Conservation (phyloP, 1,140 invertebrate species). For the Pomacea maculata region DNA sequence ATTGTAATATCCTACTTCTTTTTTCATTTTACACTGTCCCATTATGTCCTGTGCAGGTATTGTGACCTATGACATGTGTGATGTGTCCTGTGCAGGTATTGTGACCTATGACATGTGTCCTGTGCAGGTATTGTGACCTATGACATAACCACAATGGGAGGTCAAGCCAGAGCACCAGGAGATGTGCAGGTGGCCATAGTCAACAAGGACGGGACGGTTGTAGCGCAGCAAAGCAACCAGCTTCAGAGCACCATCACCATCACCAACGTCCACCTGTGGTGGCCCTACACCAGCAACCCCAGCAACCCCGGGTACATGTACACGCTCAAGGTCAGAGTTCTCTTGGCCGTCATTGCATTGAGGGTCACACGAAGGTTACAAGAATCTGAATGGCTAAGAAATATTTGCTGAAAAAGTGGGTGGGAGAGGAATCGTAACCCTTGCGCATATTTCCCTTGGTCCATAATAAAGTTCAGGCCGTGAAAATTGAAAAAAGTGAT, state of each 20-base stretch:
- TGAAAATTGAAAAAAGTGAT: too few relatives aligned
- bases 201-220: conserved; percentile 29
- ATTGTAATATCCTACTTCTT: too few relatives aligned
- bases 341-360: too few relatives aligned
- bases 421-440: too few relatives aligned
- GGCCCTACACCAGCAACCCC: conserved; percentile 87
- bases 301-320: conserved; percentile 84
- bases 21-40: too few relatives aligned
- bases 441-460: too few relatives aligned
- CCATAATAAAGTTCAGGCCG: too few relatives aligned
- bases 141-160: conserved; percentile 21
- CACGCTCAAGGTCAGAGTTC: conserved; percentile 75
- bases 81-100: too few relatives aligned
- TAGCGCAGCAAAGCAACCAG: conserved; percentile 26
- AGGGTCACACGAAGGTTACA: too few relatives aligned
- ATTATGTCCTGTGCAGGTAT: conserved; percentile 30
- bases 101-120: conserved; percentile 41
- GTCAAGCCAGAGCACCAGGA: too few relatives aligned
- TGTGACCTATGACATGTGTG: conserved; percentile 46
- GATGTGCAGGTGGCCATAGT: conserved; percentile 8
- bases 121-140: conserved; percentile 47
- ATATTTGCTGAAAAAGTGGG: too few relatives aligned
- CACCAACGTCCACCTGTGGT: conserved; percentile 84
- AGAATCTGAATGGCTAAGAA: too few relatives aligned
- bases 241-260: conserved; percentile 66